These are phyloP conservation scores for Ophioninae sp. DNA, from an alignment of 2,888 invertebrate species.

Conservation along the genomic window DNA sequence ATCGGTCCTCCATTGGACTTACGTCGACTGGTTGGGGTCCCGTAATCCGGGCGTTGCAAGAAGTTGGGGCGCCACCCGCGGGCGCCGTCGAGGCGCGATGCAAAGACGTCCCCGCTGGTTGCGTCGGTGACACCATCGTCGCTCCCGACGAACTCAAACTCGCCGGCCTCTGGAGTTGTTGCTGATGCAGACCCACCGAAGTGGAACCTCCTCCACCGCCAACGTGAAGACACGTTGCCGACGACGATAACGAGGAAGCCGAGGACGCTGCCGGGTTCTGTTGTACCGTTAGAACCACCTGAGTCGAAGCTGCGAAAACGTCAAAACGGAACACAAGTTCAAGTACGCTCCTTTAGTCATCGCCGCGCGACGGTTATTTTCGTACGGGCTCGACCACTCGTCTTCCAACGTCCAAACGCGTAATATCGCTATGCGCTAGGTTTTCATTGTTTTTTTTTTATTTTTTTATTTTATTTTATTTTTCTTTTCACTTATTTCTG, in stretches of 20 bases:
- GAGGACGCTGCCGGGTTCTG: slow-evolving; percentile 80
- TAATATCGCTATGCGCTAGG: not conserved
- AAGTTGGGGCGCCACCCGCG: slow-evolving; percentile 82
- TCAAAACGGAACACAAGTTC: slow-evolving; percentile 60
- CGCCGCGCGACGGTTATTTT: slow-evolving; percentile 14
- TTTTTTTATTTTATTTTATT: no score
- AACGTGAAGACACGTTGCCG: slow-evolving; percentile 72
- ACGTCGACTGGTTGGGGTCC: slow-evolving; percentile 95
- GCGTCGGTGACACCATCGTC: slow-evolving; percentile 75
- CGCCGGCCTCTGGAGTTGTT: slow-evolving; percentile 79
- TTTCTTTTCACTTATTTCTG: no score
- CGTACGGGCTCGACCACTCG: not conserved
- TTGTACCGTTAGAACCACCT: slow-evolving; percentile 87
- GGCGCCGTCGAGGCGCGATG: slow-evolving; percentile 78
- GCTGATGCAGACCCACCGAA: slow-evolving; percentile 80
- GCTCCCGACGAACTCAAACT: slow-evolving; percentile 78
- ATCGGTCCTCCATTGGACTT: slow-evolving; percentile 80
- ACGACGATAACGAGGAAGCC: slow-evolving; percentile 60
- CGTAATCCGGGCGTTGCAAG: slow-evolving; percentile 87
- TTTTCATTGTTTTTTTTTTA: not conserved
- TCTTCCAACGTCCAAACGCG: not conserved
- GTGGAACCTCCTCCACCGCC: slow-evolving; percentile 19
- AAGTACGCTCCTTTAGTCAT: slow-evolving; percentile 56
- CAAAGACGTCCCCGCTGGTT: slow-evolving; percentile 78
- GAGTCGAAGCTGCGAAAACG: slow-evolving; percentile 84